Evolutionary conservation across 1,140 invertebrate genomes (phyloP), one percentile per base, ranked within the genome.

Genomic region (Drosophila murphyi): DNA sequence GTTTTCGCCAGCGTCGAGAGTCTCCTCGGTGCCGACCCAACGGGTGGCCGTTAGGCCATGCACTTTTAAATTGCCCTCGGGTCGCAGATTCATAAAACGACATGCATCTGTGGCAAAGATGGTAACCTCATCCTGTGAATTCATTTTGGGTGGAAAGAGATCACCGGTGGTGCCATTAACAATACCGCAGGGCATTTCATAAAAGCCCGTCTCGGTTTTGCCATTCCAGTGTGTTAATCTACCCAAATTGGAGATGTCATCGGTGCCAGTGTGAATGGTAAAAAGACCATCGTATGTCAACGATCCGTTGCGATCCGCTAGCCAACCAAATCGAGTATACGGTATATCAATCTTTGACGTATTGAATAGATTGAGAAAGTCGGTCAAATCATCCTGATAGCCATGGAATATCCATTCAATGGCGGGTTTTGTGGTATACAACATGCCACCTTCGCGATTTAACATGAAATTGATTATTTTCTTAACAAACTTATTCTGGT

Each of bases 291-390:
- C 96, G 85, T 95, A 97, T 1, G 93, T 94, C 10, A 94, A 86
- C 0, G 96, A 96, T 6, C 92, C 92, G 91, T 97, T 97, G 59
- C 96, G 94, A 95, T 96, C 91, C 79, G 95, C 96, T 86, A 97
- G 96, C 96, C 96, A 97, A 7, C 95, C 96, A 91, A 97, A 97
- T 82, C 94, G 95, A 28, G 93, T 93, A 82, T 93, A 96, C 0
- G 96, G 96, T 62, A 96, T 94, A 0, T 93, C 77, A 28, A 94
- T 90, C 6, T 80, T 92, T 0, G 94, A 81, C 0, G 94, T 91
- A 8, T 96, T 95, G 5, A 95, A 92, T 51, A 95, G 92, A 10
- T 92, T 80, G 0, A 94, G 93, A 34, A 96, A 90, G 28, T 94
- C 90, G 12, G 97, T 85, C 3, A 97, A 80, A 3, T 94, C 90